Conservation (phyloP, 2,113 vertebrate genomes). For the Paramisgurnus dabryanus region DNA sequence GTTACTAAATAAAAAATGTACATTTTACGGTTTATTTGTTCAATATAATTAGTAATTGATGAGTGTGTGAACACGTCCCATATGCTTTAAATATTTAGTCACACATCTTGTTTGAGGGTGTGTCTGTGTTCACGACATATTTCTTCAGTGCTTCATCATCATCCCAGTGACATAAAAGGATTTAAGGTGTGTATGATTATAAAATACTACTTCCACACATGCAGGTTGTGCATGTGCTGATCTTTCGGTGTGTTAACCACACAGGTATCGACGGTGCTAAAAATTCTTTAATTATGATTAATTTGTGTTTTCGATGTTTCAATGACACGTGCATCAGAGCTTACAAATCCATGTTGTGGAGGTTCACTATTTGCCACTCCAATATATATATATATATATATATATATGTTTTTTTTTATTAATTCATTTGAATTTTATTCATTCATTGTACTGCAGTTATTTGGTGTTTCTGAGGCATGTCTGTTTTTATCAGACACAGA, state of each 20-base stretch:
- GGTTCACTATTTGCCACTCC: neutral
- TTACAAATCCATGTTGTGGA: neutral
- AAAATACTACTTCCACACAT: slow-evolving; percentile 16
- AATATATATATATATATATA: neutral
- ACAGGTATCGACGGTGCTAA: neutral
- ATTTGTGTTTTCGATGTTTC: neutral
- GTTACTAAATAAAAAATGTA: no score
- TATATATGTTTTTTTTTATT: neutral
- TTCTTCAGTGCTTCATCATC: slow-evolving; percentile 49
- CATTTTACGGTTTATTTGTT: no score
- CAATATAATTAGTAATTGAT: neutral
- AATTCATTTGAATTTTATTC: neutral
- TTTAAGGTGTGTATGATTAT: neutral
- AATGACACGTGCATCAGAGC: neutral
- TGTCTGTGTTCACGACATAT: slow-evolving; percentile 63
- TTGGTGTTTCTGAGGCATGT: neutral
- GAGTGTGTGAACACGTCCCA: neutral
- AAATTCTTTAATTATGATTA: neutral
- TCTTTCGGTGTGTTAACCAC: slow-evolving; percentile 39
- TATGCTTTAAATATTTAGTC: neutral
- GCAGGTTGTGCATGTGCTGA: neutral
- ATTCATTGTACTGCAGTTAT: neutral
- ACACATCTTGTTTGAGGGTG: slow-evolving; percentile 55
- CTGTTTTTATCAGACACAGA: slow-evolving; percentile 18
- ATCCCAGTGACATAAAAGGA: slow-evolving; percentile 31